Base-by-base conservation (phyloP, 2,888 invertebrate genomes). In the Pollenia labialis region DNA sequence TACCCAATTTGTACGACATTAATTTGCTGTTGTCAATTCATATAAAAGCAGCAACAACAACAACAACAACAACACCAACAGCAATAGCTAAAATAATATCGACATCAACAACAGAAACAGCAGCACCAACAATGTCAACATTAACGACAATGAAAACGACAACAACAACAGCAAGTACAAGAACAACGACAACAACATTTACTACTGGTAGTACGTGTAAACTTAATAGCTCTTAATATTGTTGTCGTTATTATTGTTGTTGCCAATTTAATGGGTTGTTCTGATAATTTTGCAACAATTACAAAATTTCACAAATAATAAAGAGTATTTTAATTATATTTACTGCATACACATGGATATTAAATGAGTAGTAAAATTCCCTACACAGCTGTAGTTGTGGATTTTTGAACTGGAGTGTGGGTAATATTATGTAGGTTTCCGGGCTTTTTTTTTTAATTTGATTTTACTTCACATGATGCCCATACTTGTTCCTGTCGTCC, bases 1-100 rank as follows among this genome's bases (percentile, higher is more conserved):
- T 88, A 85, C 82, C 83, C 88, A 89, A 88, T 88, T 89, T 89
- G 89, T 88, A 83, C 83, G 85, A 89, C 89, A 88, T 87, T 89
- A 89, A 88, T 88, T 89, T 85, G 87, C 82, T 88, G 87, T 89
- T 88, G 85, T 84, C 85, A 88, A 87, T 87, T 80, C 80, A 88
- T 81, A 87, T 84, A 84, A 81, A 72, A 77, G 58, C 83, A 76
- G 40, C 71, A 60, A 69, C 52, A 80, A 60, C 66, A 76, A 66
- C 54, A 64, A 42, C 32, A 42, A 54, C 48, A 74, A 75, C 44
- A 76, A n/a, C 50, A 64, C 9, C 64, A 50, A 46, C 40, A 62
- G 50, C 42, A 58, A 40, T 46, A 42, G 46, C 42, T 23, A 50
- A 48, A 75, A 76, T 76, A 72, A 66, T 52, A 80, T 44, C 54